phyloP scores from a whole-genome alignment of 2,888 invertebrate genomes.

The Platycheirus albimanus region DNA sequence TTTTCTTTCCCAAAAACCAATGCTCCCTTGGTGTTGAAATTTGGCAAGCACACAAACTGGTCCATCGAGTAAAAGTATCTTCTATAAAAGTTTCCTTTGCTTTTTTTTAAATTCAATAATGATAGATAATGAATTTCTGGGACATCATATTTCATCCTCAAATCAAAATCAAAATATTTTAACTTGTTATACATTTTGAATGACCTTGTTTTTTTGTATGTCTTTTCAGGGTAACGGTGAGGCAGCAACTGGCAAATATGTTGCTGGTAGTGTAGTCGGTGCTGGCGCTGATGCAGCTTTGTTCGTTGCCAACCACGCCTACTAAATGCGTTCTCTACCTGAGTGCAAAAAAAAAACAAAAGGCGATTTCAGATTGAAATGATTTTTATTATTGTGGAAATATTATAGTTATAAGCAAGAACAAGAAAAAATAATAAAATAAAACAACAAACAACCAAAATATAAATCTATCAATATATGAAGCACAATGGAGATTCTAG shows the following conservation, averaged over 20 bases:
- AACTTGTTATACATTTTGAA: neutral
- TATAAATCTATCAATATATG: slow-evolving; percentile 35
- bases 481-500: slow-evolving; percentile 47
- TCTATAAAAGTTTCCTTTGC: too few species aligned
- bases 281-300: slow-evolving; percentile 93
- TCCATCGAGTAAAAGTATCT: too few species aligned
- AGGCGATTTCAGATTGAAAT: slow-evolving; percentile 52
- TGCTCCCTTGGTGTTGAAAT: too few species aligned
- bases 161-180: too few species aligned
- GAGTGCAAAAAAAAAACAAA: slow-evolving; percentile 36
- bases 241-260: slow-evolving; percentile 95
- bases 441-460: slow-evolving; percentile 46
- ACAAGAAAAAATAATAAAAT: slow-evolving; percentile 51
- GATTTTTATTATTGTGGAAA: slow-evolving; percentile 71
- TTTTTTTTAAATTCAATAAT: too few species aligned
- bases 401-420: slow-evolving; percentile 65
- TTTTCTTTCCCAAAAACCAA: too few species aligned
- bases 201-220: neutral
- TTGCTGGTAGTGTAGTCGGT: slow-evolving; percentile 92
- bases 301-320: slow-evolving; percentile 98
- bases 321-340: slow-evolving; percentile 85
- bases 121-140: too few species aligned
- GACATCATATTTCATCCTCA: too few species aligned
- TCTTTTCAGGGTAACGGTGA: slow-evolving; percentile 92
- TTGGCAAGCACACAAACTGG: too few species aligned